Conservation (phyloP, 2,888 invertebrate species). For the Callyntrura guangdongensis region DNA sequence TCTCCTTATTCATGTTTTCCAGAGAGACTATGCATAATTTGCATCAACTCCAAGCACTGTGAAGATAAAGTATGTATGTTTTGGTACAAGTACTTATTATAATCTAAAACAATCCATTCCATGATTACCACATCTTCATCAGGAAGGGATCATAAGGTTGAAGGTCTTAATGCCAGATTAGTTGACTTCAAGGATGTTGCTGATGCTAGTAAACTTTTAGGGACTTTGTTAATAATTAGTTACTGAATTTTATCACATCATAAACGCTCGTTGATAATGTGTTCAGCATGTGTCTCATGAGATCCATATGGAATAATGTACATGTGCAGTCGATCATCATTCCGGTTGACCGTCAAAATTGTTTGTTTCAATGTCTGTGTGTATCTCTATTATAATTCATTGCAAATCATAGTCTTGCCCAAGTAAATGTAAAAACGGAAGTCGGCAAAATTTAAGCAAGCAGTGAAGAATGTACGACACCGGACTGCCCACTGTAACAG, state of each 20-base stretch:
- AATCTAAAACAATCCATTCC: slow-evolving; percentile 5
- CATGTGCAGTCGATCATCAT: slow-evolving; percentile 48
- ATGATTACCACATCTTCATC: slow-evolving; percentile 63
- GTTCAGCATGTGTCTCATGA: neutral
- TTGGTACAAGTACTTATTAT: neutral
- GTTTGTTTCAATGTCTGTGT: slow-evolving; percentile 66
- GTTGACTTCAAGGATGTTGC: slow-evolving; percentile 63
- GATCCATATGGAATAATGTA: neutral
- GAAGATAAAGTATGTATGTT: neutral
- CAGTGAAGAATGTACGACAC: too few relatives aligned
- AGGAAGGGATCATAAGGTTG: slow-evolving; percentile 72
- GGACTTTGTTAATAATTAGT: slow-evolving; percentile 60
- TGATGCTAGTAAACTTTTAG: slow-evolving; percentile 40
- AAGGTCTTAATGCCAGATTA: slow-evolving; percentile 70
- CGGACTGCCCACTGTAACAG: neutral
- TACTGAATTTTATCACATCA: slow-evolving; percentile 50
- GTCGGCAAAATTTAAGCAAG: too few relatives aligned
- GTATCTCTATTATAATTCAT: slow-evolving; percentile 33
- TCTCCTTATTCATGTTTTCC: neutral
- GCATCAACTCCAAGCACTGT: too few relatives aligned
- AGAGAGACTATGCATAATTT: neutral
- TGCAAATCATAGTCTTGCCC: neutral
- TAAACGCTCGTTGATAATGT: slow-evolving; percentile 38
- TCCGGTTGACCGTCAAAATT: slow-evolving; percentile 68
- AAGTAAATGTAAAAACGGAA: slow-evolving; percentile 56